Evolutionary conservation across 1,140 invertebrate species (phyloP).

Genomic region (Drosophila nigrodunni): DNA sequence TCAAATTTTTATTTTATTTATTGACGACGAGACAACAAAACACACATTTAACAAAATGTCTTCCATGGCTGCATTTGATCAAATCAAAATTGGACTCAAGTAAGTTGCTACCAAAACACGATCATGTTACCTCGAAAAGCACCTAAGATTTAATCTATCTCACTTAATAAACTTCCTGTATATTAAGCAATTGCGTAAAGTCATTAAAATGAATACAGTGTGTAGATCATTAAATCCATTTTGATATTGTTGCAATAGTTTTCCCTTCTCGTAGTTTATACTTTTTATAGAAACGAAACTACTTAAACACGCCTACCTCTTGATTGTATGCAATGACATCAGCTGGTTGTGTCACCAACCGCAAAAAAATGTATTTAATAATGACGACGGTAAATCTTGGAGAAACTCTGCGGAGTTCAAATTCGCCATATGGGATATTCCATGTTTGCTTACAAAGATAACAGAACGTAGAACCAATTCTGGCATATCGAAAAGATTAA

Average conservation of each 20-base stretch:
- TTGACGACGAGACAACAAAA: conserved; percentile 18
- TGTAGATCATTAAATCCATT: conserved; percentile 29
- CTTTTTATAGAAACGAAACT: conserved; percentile 6
- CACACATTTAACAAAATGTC: conserved; percentile 63
- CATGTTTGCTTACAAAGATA: conserved; percentile 22
- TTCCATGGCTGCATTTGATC: conserved; percentile 80
- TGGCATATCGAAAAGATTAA: conserved; percentile 30
- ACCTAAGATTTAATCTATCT: background rate
- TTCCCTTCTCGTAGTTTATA: conserved; percentile 28
- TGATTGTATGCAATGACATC: conserved; percentile 40
- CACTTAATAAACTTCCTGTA: background rate
- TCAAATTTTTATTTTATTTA: conserved; percentile 26
- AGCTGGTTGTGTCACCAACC: conserved; percentile 45
- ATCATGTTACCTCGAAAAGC: background rate
- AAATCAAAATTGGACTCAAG: conserved; percentile 83
- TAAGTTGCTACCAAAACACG: conserved; percentile 57
- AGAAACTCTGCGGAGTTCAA: background rate
- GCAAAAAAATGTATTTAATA: conserved; percentile 4
- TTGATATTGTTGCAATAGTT: conserved; percentile 1
- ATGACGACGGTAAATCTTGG: background rate
- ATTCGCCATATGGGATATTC: background rate
- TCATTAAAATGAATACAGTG: background rate
- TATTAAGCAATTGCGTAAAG: background rate
- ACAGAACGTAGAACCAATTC: conserved; percentile 17
- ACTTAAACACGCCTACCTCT: conserved; percentile 19